These are phyloP conservation scores for Aphelinus certus DNA, from an alignment of 1,140 invertebrate species.

Conservation along the genomic window DNA sequence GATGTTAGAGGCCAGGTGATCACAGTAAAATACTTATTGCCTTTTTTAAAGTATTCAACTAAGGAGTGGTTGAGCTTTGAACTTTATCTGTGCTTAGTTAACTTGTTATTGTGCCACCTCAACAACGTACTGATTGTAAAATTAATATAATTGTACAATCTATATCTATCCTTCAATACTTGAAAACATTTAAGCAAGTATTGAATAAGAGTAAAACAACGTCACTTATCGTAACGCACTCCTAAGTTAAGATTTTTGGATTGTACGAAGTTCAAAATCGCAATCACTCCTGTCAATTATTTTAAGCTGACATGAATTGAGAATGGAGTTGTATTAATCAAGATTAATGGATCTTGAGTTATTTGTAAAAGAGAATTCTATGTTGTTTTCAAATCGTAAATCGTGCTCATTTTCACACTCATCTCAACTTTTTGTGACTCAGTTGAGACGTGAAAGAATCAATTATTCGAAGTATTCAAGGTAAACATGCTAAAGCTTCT, in stretches of 20 bases:
- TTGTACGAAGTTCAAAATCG: slow-evolving; percentile 3
- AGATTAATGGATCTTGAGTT: slow-evolving; percentile 13
- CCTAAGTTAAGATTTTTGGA: slow-evolving; percentile 9
- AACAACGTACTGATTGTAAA: slow-evolving; percentile 20
- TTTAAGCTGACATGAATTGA: slow-evolving; percentile 3
- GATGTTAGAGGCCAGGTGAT: slow-evolving; percentile 31
- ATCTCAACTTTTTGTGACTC: slow-evolving; percentile 29
- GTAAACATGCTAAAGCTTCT: slow-evolving; percentile 37
- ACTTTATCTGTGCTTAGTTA: slow-evolving; percentile 7
- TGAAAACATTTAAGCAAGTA: slow-evolving; percentile 27
- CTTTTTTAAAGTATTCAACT: slow-evolving; percentile 27
- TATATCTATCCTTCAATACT: slow-evolving; percentile 35
- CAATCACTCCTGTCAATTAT: background rate
- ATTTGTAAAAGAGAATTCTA: slow-evolving; percentile 17
- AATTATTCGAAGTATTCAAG: slow-evolving; percentile 32
- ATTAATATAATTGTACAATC: slow-evolving; percentile 27
- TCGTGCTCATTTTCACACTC: slow-evolving; percentile 16
- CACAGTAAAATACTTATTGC: slow-evolving; percentile 41
- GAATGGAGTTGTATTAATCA: slow-evolving; percentile 3
- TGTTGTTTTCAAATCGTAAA: slow-evolving; percentile 29
- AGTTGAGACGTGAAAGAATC: slow-evolving; percentile 31
- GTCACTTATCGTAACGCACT: slow-evolving; percentile 18
- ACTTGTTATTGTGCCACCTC: slow-evolving; percentile 1
- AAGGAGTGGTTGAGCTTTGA: slow-evolving; percentile 19
- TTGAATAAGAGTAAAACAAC: slow-evolving; percentile 31